Base-by-base conservation (phyloP, 2,113 vertebrate species). In the Acinonyx jubatus region DNA sequence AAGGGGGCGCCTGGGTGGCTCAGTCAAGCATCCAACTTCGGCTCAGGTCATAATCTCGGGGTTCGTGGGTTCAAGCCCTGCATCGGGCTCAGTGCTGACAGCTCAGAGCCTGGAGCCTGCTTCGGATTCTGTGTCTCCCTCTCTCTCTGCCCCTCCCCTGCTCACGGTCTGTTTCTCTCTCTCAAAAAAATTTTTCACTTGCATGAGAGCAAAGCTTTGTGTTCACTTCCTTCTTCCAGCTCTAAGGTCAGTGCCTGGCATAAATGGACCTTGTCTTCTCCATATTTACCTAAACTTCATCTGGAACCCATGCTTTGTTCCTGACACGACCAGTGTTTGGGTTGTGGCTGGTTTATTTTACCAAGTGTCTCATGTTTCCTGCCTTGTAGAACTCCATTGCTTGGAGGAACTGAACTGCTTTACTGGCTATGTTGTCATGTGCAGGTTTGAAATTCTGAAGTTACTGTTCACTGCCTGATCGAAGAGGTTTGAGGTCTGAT, bases 401-500 rank as follows among this genome's bases (percentile, higher is more conserved):
- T 63, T 8, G 13, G 61, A 38, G 52, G 55, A n/a, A 13, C 52
- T 12, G 18, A 33, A 19, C 13, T 41, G 13, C 63, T 38, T 45
- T 36, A 12, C 52, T 66, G 80, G 29, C 33, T 68, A 0, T 63
- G 57, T 79, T 36, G 85, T 27, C 78, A 18, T 2, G 11, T 73
- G 4, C 11, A 23, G 11, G 74, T 41, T 45, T 50, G 63, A 71
- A 52, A 81, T 96, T 48, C 33, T 36, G 71, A 27, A 52, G 25
- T 82, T 84, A 16, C 1, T 71, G 33, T 68, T 10, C 1, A 2
- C 13, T 85, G 45, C 63, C 85, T 80, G 1, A 19, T 48, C 3
- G 3, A 41, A 25, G 14, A 71, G 48, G 5, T 29, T 88, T 93
- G 41, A n/a, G 33, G 74, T 65, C 98, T 96, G 31, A 97, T 63